Percentiles rank a stretch among this genome's conserved stretches.
Evolutionary conservation across 1,140 invertebrate species (phyloP).

Genomic region (Drosophila athabasca): DNA sequence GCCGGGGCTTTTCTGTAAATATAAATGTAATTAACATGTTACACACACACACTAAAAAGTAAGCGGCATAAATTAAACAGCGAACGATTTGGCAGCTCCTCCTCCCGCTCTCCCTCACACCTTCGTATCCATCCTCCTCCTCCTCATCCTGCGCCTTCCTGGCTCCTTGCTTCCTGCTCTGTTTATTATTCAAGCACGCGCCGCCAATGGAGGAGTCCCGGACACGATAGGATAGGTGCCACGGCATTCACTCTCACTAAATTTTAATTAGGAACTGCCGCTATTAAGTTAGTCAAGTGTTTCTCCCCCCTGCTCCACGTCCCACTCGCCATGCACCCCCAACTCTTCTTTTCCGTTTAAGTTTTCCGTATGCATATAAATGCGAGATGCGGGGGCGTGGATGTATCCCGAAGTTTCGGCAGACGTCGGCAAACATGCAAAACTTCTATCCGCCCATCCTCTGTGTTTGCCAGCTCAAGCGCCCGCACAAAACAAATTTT

Average conservation of each 20-base stretch:
- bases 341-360: conserved; percentile 32
- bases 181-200: conserved; percentile 77
- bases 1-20: conserved; percentile 49
- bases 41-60: conserved; percentile 60
- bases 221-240: conserved; percentile 42
- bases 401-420: conserved; percentile 34
- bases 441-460: conserved; percentile 13
- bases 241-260: conserved; percentile 55
- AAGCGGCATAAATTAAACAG: conserved; percentile 72
- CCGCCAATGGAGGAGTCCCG: conserved; percentile 58
- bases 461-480: conserved; percentile 6
- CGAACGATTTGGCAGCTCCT: conserved; percentile 63
- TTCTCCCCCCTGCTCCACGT: conserved; percentile 4
- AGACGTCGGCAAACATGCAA: conserved; percentile 53
- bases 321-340: background rate
- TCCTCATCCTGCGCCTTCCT: background rate
- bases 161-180: conserved; percentile 40
- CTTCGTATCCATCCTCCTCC: background rate
- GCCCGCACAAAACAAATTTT: conserved; percentile 44
- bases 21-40: conserved; percentile 77
- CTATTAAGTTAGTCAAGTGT: conserved; percentile 75
- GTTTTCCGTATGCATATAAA: conserved; percentile 73
- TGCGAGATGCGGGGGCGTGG: conserved; percentile 17
- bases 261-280: conserved; percentile 79
- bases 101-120: conserved; percentile 7